Evolutionary conservation across 2,797 vertebrate genomes (phyloP).

Genomic region (Takifugu ocellatus): DNA sequence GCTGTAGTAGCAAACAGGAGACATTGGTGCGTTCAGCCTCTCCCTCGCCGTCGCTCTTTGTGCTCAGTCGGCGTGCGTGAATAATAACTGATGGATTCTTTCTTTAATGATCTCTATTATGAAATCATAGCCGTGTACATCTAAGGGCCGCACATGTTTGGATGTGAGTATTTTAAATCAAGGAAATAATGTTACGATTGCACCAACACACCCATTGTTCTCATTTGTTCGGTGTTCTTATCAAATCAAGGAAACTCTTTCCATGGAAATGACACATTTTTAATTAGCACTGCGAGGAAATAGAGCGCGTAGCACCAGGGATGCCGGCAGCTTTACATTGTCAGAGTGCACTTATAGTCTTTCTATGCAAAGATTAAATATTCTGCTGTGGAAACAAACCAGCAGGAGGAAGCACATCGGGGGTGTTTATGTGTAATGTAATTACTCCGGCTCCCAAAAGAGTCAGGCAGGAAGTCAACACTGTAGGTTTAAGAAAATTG

Average conservation of each 20-base stretch:
- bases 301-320: too few species aligned
- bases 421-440: not conserved
- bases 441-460: not conserved
- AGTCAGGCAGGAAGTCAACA: not conserved
- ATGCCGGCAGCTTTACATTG: too few species aligned
- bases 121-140: too few species aligned
- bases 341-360: too few species aligned
- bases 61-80: constrained; percentile 18
- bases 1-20: constrained; percentile 44
- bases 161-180: too few species aligned
- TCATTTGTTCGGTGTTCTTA: too few species aligned
- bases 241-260: too few species aligned
- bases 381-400: not conserved
- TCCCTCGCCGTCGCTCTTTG: constrained; percentile 1
- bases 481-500: not conserved
- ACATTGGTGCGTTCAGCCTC: constrained; percentile 49
- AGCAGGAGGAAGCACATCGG: not conserved
- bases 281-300: too few species aligned
- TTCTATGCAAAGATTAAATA: not conserved
- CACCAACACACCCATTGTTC: too few species aligned
- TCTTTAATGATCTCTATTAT: not conserved
- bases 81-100: constrained; percentile 34
- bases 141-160: too few species aligned
- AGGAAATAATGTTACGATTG: too few species aligned
- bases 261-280: too few species aligned